Conservation (phyloP, 2,113 vertebrate genomes). For the Paedocypris sp. region DNA sequence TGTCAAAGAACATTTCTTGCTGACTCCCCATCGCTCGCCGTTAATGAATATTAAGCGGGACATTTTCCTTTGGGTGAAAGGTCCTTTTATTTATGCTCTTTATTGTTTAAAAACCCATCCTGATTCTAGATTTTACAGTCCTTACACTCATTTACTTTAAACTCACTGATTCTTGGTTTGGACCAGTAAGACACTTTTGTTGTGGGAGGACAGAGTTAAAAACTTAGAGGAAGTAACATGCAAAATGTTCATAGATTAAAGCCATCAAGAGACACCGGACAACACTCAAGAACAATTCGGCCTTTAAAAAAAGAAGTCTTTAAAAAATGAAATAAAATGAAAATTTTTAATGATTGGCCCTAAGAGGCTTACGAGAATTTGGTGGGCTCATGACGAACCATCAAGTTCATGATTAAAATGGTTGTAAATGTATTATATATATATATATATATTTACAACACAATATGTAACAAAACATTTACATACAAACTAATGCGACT, state of each 20-base stretch:
- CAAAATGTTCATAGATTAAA: slow-evolving; percentile 11
- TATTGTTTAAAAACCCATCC: slow-evolving; percentile 43
- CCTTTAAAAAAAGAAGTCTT: too few species aligned
- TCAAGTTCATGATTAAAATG: too few species aligned
- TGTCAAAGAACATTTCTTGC: slow-evolving; percentile 39
- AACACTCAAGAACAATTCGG: too few species aligned
- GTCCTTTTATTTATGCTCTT: slow-evolving; percentile 50
- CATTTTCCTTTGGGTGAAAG: slow-evolving; percentile 46
- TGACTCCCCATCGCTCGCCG: slow-evolving; percentile 38
- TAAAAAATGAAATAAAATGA: too few species aligned
- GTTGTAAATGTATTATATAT: too few species aligned
- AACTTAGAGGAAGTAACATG: background rate
- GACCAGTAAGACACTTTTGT: background rate
- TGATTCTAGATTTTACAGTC: slow-evolving; percentile 7
- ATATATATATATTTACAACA: too few species aligned
- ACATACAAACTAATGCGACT: too few species aligned
- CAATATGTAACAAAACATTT: too few species aligned
- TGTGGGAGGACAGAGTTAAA: background rate
- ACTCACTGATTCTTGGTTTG: slow-evolving; percentile 24
- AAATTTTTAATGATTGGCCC: too few species aligned
- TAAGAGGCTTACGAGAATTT: too few species aligned
- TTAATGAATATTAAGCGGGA: slow-evolving; percentile 53
- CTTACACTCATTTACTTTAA: slow-evolving; percentile 32
- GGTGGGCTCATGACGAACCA: too few species aligned
- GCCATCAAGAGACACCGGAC: background rate